phyloP scores from a whole-genome alignment of 2,888 invertebrate species.

The Xiphydria camelus region DNA sequence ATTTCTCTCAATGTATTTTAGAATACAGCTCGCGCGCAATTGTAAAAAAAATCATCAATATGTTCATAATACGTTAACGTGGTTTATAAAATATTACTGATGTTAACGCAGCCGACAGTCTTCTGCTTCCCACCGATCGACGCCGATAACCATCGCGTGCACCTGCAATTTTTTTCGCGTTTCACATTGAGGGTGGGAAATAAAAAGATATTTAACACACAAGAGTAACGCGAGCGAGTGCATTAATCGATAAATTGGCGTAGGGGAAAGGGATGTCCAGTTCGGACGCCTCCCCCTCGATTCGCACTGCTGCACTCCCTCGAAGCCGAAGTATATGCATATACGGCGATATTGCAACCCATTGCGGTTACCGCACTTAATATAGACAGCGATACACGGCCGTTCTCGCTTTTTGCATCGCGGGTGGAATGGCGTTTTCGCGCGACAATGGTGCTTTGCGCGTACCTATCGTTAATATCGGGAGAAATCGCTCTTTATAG shows the following conservation, averaged over 20 bases:
- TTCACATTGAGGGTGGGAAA: not conserved
- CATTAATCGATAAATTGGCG: not conserved
- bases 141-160: no score
- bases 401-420: slow-evolving; percentile 25
- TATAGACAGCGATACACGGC: slow-evolving; percentile 20
- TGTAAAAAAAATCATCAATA: no score
- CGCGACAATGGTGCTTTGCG: slow-evolving; percentile 1
- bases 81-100: no score
- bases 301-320: no score
- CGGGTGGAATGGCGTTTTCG: no score
- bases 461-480: slow-evolving; percentile 18
- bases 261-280: no score
- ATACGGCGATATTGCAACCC: not conserved
- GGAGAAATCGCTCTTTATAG: slow-evolving; percentile 23
- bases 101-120: no score
- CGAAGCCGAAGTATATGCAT: not conserved
- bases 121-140: no score
- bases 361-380: slow-evolving; percentile 9
- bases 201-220: not conserved
- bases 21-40: no score
- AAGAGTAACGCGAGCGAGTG: not conserved
- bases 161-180: not conserved
- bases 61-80: no score
- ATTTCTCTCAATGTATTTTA: no score
- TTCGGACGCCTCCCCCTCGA: no score